Evolutionary conservation across 2,888 invertebrate genomes (phyloP), one percentile per base, ranked within the genome.

Genomic region (Drosophila cognata): DNA sequence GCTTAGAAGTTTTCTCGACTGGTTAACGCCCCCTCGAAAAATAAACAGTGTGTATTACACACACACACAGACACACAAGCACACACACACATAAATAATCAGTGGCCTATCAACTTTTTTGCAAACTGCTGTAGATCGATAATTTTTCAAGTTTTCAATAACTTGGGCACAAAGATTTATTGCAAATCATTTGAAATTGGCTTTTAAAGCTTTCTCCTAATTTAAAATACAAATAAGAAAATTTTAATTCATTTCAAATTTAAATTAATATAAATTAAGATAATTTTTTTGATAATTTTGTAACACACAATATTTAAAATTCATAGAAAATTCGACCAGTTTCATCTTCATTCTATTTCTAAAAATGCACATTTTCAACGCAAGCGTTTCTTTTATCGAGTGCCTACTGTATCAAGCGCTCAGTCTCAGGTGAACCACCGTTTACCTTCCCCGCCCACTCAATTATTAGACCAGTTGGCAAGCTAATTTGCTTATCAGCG

Each of bases 401-500:
- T 31, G 46, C 2, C 16, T 21, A 43, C 46, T 18, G 57, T 43
- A 31, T 16, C 4, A n/a, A 13, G 38, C 13, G 10, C 38, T n/a
- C 36, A 56, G 8, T 56, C n/a, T 29, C 52, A 60, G 63, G 69
- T 75, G 68, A 75, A 28, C 11, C 60, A 56, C n/a, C 28, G 29
- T 41, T 21, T 5, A 4, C 21, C 21, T 55, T 16, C 29, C 41
- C 11, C 38, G 52, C 67, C 57, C 48, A 76, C 70, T 71, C 75
- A 75, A 78, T 89, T 88, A 84, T 78, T 83, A 71, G 84, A 71
- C 84, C 81, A 83, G 78, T 84, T 79, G 86, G 86, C 80, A 75
- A 68, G 85, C 85, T 89, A 85, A 90, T 85, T 85, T 89, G 84
- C 89, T 89, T 84, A 84, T 89, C 88, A 89, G 73, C 67, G 56